phyloP scores from a whole-genome alignment of 2,888 invertebrate species.

The Cheilosia urbana region DNA sequence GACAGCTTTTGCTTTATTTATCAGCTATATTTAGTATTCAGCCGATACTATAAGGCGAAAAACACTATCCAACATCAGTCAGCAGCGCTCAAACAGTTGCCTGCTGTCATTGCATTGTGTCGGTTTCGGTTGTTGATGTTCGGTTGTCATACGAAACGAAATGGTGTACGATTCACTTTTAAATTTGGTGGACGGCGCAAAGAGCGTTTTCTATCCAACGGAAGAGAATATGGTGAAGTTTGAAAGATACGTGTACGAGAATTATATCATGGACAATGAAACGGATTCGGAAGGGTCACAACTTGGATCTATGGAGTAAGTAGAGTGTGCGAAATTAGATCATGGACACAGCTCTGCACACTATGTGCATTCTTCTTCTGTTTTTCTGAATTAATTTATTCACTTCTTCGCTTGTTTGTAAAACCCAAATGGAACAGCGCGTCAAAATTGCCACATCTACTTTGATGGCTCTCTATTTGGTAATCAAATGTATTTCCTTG shows the following conservation, averaged over 20 bases:
- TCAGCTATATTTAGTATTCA: constrained; percentile 37
- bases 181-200: constrained; percentile 76
- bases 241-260: constrained; percentile 76
- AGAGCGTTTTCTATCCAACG: constrained; percentile 76
- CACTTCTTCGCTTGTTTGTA: too few relatives aligned
- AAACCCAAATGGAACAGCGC: too few relatives aligned
- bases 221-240: constrained; percentile 76
- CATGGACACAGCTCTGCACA: not conserved
- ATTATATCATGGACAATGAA: constrained; percentile 74
- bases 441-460: too few relatives aligned
- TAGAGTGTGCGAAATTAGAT: constrained; percentile 16
- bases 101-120: constrained; percentile 28
- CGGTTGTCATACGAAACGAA: not conserved
- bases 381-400: too few relatives aligned
- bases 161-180: constrained; percentile 77
- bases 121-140: constrained; percentile 7
- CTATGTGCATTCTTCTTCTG: too few relatives aligned
- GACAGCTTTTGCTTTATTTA: constrained; percentile 10
- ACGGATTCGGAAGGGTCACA: constrained; percentile 38
- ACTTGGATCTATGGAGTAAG: constrained; percentile 61
- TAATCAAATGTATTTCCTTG: too few relatives aligned
- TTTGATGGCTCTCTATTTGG: too few relatives aligned
- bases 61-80: not conserved
- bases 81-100: constrained; percentile 32
- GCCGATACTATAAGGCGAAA: constrained; percentile 10